Conservation (phyloP, 2,797 vertebrate genomes). For the Cyprinella venusta region DNA sequence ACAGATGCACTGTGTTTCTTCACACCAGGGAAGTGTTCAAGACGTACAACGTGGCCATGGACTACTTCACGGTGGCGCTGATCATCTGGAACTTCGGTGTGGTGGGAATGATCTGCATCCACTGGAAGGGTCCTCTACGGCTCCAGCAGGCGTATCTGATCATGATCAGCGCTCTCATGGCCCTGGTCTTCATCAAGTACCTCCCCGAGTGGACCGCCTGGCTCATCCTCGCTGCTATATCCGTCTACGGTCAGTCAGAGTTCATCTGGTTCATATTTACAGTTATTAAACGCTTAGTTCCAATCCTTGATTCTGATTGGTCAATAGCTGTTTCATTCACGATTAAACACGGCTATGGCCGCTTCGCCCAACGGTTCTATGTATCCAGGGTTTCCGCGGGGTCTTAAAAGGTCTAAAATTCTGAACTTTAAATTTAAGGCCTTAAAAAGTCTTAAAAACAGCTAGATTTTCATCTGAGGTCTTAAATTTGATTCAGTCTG, state of each 20-base stretch:
- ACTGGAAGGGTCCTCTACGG: conserved; percentile 96
- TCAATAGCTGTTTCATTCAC: too few species aligned
- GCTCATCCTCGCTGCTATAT: conserved; percentile 97
- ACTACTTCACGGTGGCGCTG: conserved; percentile 90
- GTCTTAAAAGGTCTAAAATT: too few species aligned
- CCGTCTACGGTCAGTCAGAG: conserved; percentile 87
- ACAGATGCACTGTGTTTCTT: background rate
- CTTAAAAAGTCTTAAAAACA: too few species aligned
- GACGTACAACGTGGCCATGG: conserved; percentile 97
- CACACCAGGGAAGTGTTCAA: conserved; percentile 93
- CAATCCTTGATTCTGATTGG: too few species aligned
- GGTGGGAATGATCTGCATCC: conserved; percentile 98
- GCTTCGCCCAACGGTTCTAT: too few species aligned
- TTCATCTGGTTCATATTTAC: background rate
- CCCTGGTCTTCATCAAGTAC: conserved; percentile 98
- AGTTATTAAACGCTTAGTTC: background rate
- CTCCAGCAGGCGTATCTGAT: conserved; percentile 99
- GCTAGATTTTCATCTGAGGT: too few species aligned
- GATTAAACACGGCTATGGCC: too few species aligned
- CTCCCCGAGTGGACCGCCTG: conserved; percentile 98
- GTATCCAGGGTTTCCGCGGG: too few species aligned
- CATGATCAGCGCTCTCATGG: conserved; percentile 99
- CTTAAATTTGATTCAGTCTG: too few species aligned
- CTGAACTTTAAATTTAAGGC: too few species aligned
- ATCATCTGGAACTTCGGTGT: conserved; percentile 98